Evolutionary conservation across 2,797 vertebrate genomes (phyloP).

Genomic region (Simalia tracyae): DNA sequence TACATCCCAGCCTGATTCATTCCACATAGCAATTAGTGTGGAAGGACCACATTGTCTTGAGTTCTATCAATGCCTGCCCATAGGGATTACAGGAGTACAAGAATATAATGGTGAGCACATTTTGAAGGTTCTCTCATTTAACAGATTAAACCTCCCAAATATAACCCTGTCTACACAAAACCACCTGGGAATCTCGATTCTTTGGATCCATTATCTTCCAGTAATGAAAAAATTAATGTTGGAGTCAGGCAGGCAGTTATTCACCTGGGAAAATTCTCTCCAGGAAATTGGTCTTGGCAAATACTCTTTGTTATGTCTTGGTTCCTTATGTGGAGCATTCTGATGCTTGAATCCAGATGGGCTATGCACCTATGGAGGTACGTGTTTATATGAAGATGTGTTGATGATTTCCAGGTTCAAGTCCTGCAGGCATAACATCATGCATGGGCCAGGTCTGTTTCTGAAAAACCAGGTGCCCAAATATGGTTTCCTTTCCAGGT

Average conservation of each 20-base stretch:
- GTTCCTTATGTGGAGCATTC: neutral
- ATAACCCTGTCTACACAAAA: neutral
- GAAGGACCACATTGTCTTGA: neutral
- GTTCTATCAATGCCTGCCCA: neutral
- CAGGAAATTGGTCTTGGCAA: neutral
- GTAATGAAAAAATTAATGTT: neutral
- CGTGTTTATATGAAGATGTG: neutral
- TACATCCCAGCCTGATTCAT: neutral
- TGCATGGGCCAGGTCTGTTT: neutral
- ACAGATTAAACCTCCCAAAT: neutral
- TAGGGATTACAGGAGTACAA: neutral
- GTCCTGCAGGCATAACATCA: neutral
- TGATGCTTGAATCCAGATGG: slow-evolving; percentile 1
- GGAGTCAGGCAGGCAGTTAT: neutral
- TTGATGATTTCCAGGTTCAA: slow-evolving; percentile 11
- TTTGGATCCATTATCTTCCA: neutral
- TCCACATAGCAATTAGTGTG: neutral
- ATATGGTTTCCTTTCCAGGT: neutral
- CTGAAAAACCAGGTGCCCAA: neutral
- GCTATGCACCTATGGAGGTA: neutral
- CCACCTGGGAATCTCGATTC: neutral
- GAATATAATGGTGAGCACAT: neutral
- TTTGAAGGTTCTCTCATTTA: neutral
- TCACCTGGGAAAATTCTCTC: neutral
- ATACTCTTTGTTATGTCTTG: neutral